These are phyloP conservation scores for Eremobia ochroleuca DNA, from an alignment of 2,888 invertebrate species.

Conservation along the genomic window DNA sequence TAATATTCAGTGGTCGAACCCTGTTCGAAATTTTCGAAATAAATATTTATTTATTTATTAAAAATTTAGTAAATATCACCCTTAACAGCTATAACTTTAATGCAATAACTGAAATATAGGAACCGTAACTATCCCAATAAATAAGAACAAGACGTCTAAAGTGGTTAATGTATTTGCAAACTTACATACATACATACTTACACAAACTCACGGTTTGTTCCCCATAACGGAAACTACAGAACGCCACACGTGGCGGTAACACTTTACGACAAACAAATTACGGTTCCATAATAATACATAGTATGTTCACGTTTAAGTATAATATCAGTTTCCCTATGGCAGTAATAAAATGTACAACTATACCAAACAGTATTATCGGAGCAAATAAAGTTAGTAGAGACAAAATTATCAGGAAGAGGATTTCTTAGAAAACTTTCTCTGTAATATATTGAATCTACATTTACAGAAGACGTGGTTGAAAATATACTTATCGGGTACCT, in stretches of 20 bases:
- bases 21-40: neutral
- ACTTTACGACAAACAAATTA: neutral
- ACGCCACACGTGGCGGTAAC: neutral
- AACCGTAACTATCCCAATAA: neutral
- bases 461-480: conserved; percentile 5
- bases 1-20: neutral
- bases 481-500: neutral
- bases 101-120: neutral
- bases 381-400: conserved; percentile 32
- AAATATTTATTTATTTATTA: too few species aligned
- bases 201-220: neutral
- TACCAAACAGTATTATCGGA: conserved; percentile 11
- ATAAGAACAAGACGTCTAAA: neutral
- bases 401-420: conserved; percentile 17
- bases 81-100: too few species aligned
- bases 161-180: neutral
- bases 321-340: conserved; percentile 1
- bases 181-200: neutral
- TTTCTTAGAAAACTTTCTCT: conserved; percentile 28
- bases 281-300: conserved; percentile 1
- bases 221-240: neutral
- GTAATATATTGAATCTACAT: conserved; percentile 44
- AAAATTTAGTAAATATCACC: too few species aligned
- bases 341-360: conserved; percentile 20
- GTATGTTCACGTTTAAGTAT: neutral